A percentile compares a stretch with the other conserved stretches of the same genome.
These are phyloP conservation scores for Orgyia antiqua DNA, from an alignment of 2,888 invertebrate species.

Conservation along the genomic window DNA sequence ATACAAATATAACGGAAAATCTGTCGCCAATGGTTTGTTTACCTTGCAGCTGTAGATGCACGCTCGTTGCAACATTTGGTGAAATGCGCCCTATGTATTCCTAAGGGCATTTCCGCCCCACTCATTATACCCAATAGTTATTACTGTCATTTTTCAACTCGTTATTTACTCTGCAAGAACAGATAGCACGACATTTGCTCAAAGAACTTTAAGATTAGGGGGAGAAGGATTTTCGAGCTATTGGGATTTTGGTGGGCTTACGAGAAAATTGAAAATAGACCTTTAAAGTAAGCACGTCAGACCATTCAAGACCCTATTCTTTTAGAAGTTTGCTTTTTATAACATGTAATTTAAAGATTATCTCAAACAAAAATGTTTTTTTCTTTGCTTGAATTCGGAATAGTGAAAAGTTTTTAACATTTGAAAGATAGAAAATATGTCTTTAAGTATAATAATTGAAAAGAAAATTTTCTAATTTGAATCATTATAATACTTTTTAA, in stretches of 20 bases:
- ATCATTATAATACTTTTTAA: no score
- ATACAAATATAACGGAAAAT: slow-evolving; percentile 24
- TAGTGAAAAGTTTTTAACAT: no score
- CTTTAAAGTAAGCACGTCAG: slow-evolving; percentile 43
- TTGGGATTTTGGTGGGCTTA: slow-evolving; percentile 53
- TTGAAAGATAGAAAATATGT: no score
- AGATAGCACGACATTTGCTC: slow-evolving; percentile 74
- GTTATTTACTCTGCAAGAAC: slow-evolving; percentile 75
- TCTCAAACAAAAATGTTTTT: neutral
- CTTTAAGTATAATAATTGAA: no score
- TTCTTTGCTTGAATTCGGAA: no score
- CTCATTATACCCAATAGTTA: slow-evolving; percentile 76
- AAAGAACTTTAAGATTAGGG: slow-evolving; percentile 64
- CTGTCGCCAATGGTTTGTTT: slow-evolving; percentile 45
- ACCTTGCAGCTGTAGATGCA: slow-evolving; percentile 41
- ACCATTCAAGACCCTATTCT: slow-evolving; percentile 26
- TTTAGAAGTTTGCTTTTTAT: slow-evolving; percentile 29
- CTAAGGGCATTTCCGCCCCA: slow-evolving; percentile 71
- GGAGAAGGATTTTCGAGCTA: slow-evolving; percentile 47
- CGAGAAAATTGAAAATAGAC: slow-evolving; percentile 67
- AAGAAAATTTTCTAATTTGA: no score
- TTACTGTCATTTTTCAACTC: slow-evolving; percentile 78
- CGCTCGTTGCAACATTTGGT: slow-evolving; percentile 65
- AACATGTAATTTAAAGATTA: slow-evolving; percentile 9
- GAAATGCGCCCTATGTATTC: slow-evolving; percentile 64